phyloP scores from a whole-genome alignment of 2,888 invertebrate species.

The Eupithecia vulgata region DNA sequence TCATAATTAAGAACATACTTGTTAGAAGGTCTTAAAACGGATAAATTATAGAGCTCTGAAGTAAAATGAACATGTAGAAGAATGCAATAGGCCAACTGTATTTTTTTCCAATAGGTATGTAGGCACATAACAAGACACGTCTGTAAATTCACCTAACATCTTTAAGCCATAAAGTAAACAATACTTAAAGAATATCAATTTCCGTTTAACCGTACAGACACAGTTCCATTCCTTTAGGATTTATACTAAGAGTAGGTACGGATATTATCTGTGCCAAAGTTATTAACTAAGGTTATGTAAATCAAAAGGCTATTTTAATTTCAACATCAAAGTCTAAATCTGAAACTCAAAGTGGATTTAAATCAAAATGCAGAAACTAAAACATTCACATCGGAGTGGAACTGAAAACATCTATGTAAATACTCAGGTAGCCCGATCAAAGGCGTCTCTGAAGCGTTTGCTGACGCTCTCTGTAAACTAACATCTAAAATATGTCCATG shows the following conservation, averaged over 20 bases:
- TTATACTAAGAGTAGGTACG: neutral
- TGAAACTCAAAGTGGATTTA: conserved; percentile 8
- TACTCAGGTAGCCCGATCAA: conserved; percentile 10
- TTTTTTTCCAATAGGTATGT: neutral
- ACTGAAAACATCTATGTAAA: conserved; percentile 4
- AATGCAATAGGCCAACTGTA: neutral
- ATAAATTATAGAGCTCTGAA: neutral
- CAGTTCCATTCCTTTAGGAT: neutral
- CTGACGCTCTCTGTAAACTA: neutral
- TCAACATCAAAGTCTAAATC: conserved; percentile 10
- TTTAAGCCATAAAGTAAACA: no score
- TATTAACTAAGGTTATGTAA: conserved; percentile 3
- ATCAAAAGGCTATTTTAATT: conserved; percentile 6
- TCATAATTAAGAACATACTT: neutral
- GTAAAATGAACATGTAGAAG: neutral
- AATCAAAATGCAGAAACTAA: conserved; percentile 16
- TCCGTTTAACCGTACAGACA: neutral
- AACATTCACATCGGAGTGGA: neutral
- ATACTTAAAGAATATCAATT: no score
- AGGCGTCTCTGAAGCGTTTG: conserved; percentile 2
- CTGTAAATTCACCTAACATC: no score
- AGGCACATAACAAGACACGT: neutral
- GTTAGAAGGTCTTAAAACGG: no score
- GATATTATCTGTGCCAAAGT: neutral
- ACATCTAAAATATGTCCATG: neutral